Conservation (phyloP, 1,140 invertebrate genomes). For the Portunus trituberculatus region DNA sequence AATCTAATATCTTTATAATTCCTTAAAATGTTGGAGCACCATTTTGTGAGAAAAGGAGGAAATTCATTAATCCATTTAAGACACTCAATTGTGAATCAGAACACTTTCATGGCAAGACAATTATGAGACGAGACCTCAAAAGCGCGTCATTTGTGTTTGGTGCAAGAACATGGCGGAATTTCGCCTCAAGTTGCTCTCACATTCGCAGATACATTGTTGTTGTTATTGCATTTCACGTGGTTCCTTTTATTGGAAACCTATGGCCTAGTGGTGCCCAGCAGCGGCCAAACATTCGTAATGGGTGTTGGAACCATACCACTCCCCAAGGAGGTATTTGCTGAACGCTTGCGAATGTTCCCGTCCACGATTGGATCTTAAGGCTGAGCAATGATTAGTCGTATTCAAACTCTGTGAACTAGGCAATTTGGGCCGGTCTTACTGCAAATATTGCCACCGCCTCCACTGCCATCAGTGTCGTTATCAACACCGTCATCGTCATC, state of each 20-base stretch:
- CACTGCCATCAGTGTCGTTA: background rate
- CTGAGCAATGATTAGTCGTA: background rate
- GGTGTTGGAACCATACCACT: background rate
- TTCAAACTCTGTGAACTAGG: no score
- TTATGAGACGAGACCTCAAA: no score
- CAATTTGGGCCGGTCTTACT: background rate
- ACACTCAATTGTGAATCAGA: no score
- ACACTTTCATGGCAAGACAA: no score
- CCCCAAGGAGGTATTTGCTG: background rate
- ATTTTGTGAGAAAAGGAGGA: no score
- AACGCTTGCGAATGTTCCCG: background rate
- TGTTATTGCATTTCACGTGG: background rate
- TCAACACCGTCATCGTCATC: background rate
- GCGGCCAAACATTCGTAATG: background rate
- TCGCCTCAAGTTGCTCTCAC: background rate
- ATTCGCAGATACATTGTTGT: background rate
- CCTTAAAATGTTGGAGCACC: no score
- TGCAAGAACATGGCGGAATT: no score
- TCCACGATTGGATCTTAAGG: background rate
- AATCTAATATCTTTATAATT: no score
- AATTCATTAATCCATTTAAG: no score
- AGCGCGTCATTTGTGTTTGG: no score
- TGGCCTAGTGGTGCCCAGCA: background rate
- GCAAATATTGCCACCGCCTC: background rate
- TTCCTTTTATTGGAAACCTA: conserved; percentile 9